phyloP scores from a whole-genome alignment of 2,888 invertebrate species.

The Liposcelis brunnea region DNA sequence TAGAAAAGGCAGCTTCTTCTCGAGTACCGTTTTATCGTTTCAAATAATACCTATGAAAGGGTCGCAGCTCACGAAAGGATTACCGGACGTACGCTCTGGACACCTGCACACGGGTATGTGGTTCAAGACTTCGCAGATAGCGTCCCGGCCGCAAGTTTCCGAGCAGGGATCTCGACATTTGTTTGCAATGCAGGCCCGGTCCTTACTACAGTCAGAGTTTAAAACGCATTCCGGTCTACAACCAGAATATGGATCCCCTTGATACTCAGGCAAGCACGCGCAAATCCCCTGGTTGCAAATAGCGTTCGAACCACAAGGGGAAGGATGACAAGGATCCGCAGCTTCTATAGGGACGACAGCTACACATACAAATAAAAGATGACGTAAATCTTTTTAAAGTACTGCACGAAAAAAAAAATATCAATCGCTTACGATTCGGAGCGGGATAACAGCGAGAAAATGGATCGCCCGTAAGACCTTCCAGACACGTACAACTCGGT shows the following conservation, averaged over 20 bases:
- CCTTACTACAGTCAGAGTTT: constrained; percentile 50
- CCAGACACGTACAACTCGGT: constrained; percentile 55
- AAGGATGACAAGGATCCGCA: constrained; percentile 41
- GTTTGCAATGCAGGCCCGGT: constrained; percentile 51
- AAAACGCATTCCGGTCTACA: constrained; percentile 59
- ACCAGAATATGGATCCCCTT: constrained; percentile 44
- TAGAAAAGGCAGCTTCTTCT: no score
- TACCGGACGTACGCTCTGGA: constrained; percentile 45
- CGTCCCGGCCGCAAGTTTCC: constrained; percentile 57
- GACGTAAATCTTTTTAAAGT: no score
- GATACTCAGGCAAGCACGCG: constrained; percentile 39
- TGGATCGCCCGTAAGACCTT: constrained; percentile 30
- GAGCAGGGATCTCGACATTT: constrained; percentile 56
- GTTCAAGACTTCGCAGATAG: constrained; percentile 52
- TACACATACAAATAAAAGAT: no score
- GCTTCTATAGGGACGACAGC: not conserved
- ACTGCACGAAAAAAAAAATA: constrained; percentile 8
- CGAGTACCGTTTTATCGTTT: no score
- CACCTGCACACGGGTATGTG: constrained; percentile 64
- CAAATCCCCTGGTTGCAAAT: constrained; percentile 43
- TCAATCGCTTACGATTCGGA: constrained; percentile 6
- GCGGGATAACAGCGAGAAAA: constrained; percentile 20
- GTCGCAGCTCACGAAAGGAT: constrained; percentile 44
- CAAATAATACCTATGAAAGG: not conserved
- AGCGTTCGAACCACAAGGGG: constrained; percentile 57